Evolutionary conservation across 2,888 invertebrate genomes (phyloP), one percentile per base, ranked within the genome.

Genomic region (Scotopteryx bipunctaria): DNA sequence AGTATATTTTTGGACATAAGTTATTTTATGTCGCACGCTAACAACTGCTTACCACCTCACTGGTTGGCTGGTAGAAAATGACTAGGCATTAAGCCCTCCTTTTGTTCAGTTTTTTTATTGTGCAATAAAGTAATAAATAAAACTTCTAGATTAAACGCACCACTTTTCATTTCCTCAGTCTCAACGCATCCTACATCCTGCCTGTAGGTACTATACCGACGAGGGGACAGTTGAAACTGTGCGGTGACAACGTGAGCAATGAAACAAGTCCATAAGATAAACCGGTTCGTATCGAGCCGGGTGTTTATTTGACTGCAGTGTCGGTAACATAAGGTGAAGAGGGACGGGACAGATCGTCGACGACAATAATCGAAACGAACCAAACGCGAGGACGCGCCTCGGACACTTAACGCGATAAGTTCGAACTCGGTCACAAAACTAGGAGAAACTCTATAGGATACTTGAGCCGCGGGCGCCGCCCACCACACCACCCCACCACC

Each of bases 281-380:
- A 43, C 56, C 64, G 56, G 64, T 66, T 64, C 68, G 67, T 63
- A 67, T 63, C 61, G 67, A 80, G 74, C 77, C 81, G 73, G 76
- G 66, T 76, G 67, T 81, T 83, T 78, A 78, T 77, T 45, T 57
- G 38, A 53, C 76, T 73, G 25, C 71, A 76, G 76, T 75, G 73
- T 80, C 77, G 69, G 71, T 74, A 82, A 83, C 75, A 73, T 71
- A 40, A 82, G 74, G 73, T 78, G 75, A 82, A 80, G 80, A 84
- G 86, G 88, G 88, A 88, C 88, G 88, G 88, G 88, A 87, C 69
- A 84, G 85, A 79, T 83, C 71, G 77, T 80, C 72, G 71, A 76
- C 78, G 70, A 72, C 71, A 68, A 73, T 61, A 16, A 25, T 29
- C 27, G 33, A 43, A 9, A 27, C 29, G 15, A 17, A 15, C 45